Evolutionary conservation across 2,888 invertebrate species (phyloP).

Genomic region (Aspidiotus destructor): DNA sequence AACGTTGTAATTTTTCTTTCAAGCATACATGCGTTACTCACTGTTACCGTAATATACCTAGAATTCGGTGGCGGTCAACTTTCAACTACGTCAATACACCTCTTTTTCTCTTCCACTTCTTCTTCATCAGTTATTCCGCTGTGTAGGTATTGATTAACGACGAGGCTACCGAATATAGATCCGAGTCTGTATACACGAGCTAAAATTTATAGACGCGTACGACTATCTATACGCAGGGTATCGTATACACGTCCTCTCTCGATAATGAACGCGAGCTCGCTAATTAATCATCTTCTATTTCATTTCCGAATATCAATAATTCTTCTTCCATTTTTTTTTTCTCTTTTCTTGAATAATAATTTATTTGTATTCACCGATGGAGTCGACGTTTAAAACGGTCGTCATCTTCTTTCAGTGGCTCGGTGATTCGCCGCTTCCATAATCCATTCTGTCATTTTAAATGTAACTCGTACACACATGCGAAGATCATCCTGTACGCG

Average conservation of each 20-base stretch:
- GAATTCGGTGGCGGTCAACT: neutral
- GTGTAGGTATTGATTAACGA: conserved; percentile 4
- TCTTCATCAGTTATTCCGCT: neutral
- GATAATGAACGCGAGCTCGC: neutral
- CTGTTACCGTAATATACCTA: too few species aligned
- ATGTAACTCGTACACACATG: conserved; percentile 2
- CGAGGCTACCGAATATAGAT: conserved; percentile 2
- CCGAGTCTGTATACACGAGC: neutral
- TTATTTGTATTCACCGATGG: neutral
- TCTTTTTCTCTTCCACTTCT: neutral
- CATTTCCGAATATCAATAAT: conserved; percentile 1
- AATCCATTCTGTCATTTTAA: neutral
- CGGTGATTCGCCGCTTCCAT: too few species aligned
- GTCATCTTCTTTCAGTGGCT: too few species aligned
- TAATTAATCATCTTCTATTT: conserved; percentile 1
- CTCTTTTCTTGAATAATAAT: neutral
- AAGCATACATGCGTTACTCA: too few species aligned
- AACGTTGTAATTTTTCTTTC: too few species aligned
- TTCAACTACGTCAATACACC: conserved; percentile 1
- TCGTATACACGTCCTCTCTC: neutral
- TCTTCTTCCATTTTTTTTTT: neutral
- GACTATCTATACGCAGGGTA: too few species aligned
- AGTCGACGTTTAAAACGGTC: neutral
- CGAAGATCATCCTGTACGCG: neutral
- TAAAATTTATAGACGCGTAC: too few species aligned